Evolutionary conservation across 2,888 invertebrate genomes (phyloP), one percentile per base, ranked within the genome.

Genomic region (Noctua comes): DNA sequence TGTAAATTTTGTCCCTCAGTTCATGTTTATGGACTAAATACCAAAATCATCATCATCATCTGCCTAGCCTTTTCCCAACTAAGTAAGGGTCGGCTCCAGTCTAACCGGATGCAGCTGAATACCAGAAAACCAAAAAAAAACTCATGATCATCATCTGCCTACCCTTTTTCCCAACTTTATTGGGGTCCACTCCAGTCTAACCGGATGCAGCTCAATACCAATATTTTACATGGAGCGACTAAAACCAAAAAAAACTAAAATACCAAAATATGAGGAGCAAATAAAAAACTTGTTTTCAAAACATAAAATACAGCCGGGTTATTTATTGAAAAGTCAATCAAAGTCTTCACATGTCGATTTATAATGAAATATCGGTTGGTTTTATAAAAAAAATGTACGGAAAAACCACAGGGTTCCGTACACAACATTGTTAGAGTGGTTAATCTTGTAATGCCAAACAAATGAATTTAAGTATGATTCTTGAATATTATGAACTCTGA

Each of bases 271-370:
- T 10, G 1, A 24, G 0, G 2, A 21, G 1, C 6, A 65, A 43
- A 43, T 4, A 18, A 43, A 64, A 66, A 27, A 24, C 24, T 18
- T 24, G 6, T 68, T 36, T 24, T 6, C 27, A 48, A 62, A 8
- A 31, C 5, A 31, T 31, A 79, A 43, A 68, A 54, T 27, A 46
- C 5, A 36, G 21, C 7, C 5, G n/a, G 21, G 18, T 46, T 24
- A 18, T 43, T 51, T 36, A 74, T 71, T 21, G 6, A 36, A 62
- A 54, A 82, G 24, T 82, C 62, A 7, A 65, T 82, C 24, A 54
- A 77, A 77, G 78, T 77, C 77, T 78, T 70, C 51, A 66, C 40
- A 81, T 71, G 46, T 71, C 48, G 31, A 64, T 57, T 64, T 57
- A 68, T 84, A 79, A 79, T 69, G 68, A 79, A 79, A 79, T 69